These are phyloP conservation scores for Theristicus caerulescens DNA, from an alignment of 2,113 vertebrate genomes.

Conservation along the genomic window DNA sequence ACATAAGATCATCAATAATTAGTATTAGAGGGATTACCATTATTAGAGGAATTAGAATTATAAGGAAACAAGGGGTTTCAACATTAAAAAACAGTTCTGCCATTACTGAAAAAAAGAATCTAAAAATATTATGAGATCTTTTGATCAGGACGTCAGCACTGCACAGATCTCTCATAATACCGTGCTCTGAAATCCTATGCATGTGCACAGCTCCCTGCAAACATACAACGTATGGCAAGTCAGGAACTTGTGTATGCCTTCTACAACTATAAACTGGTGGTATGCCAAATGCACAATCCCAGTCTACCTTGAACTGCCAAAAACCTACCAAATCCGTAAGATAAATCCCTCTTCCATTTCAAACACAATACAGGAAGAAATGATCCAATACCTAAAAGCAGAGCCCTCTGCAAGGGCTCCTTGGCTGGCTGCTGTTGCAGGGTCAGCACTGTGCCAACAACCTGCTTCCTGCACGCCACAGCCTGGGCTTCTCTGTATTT, in stretches of 20 bases:
- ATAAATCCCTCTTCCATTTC: neutral
- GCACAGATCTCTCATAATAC: neutral
- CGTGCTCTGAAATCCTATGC: neutral
- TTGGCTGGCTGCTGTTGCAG: neutral
- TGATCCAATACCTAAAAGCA: neutral
- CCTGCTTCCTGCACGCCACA: neutral
- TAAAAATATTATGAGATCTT: neutral
- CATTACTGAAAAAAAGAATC: neutral
- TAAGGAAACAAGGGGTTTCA: neutral
- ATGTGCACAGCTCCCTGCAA: neutral
- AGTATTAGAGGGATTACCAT: neutral
- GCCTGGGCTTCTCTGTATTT: neutral
- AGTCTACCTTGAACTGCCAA: neutral
- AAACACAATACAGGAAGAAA: neutral
- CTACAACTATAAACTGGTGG: neutral
- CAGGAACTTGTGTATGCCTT: neutral
- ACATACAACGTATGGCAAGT: fast-evolving
- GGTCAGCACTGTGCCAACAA: neutral
- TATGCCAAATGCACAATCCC: neutral
- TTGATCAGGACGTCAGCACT: neutral
- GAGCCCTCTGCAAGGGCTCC: neutral
- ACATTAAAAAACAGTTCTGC: neutral
- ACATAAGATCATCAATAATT: neutral
- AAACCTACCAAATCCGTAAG: neutral
- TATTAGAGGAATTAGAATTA: neutral